Evolutionary conservation across 2,797 vertebrate species (phyloP).

Genomic region (Melanogrammus aeglefinus): DNA sequence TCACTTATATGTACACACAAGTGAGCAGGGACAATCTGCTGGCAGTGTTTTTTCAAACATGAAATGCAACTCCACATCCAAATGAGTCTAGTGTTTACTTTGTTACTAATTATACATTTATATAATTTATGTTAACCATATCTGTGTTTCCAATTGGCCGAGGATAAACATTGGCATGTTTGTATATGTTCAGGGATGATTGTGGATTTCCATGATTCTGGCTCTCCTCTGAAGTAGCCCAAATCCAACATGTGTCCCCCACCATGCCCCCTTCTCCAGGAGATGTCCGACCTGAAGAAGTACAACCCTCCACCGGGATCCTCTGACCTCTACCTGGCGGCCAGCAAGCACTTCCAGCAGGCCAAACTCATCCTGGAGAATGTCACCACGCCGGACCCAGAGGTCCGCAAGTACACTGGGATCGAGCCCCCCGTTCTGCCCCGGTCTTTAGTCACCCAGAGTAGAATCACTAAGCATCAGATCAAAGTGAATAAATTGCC

Average conservation of each 20-base stretch:
- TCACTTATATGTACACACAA: too few relatives aligned
- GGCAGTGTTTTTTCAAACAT: too few relatives aligned
- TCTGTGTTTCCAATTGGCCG: background rate
- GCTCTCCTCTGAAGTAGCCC: background rate
- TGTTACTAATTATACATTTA: background rate
- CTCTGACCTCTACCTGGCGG: constrained; percentile 93
- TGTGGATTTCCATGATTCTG: background rate
- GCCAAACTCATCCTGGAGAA: constrained; percentile 98
- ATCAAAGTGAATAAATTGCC: background rate
- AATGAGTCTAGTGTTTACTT: too few relatives aligned
- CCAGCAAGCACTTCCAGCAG: constrained; percentile 99
- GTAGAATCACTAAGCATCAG: background rate
- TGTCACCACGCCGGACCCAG: constrained; percentile 87
- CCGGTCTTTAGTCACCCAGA: background rate
- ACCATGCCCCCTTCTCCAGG: constrained; percentile 63
- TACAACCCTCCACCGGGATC: constrained; percentile 95
- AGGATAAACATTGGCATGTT: background rate
- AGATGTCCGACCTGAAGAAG: constrained; percentile 99
- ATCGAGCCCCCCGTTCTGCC: background rate
- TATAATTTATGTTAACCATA: background rate
- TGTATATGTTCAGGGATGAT: background rate
- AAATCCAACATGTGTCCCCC: background rate
- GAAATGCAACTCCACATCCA: too few relatives aligned
- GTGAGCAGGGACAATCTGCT: too few relatives aligned
- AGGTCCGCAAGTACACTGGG: constrained; percentile 74